phyloP scores from a whole-genome alignment of 2,888 invertebrate species.

The Pardosa pseudoannulata region DNA sequence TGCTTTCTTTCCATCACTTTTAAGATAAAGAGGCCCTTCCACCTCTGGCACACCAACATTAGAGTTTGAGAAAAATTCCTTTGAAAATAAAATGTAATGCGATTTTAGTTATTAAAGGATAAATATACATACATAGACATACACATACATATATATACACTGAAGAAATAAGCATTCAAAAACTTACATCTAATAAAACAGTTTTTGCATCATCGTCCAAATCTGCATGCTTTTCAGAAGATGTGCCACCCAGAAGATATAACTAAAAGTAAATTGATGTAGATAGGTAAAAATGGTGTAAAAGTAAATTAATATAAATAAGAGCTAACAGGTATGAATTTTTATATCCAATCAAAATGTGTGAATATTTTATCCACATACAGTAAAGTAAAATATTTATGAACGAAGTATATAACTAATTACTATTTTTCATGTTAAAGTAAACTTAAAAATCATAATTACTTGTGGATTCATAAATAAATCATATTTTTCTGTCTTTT shows the following conservation, averaged over 20 bases:
- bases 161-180: neutral
- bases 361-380: neutral
- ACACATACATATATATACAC: too few relatives aligned
- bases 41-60: conserved; percentile 85
- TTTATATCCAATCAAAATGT: too few relatives aligned
- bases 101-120: too few relatives aligned
- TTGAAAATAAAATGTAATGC: too few relatives aligned
- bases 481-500: conserved; percentile 82
- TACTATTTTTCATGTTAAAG: too few relatives aligned
- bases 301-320: too few relatives aligned
- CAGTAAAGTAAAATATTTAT: neutral
- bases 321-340: too few relatives aligned
- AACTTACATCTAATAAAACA: conserved; percentile 76
- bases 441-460: conserved; percentile 52
- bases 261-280: conserved; percentile 46
- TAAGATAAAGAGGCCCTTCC: conserved; percentile 95
- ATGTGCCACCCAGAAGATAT: conserved; percentile 80
- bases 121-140: too few relatives aligned
- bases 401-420: too few relatives aligned
- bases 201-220: conserved; percentile 76
- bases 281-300: too few relatives aligned
- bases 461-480: conserved; percentile 91
- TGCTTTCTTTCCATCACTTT: conserved; percentile 97
- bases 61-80: conserved; percentile 89
- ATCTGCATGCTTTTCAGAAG: conserved; percentile 75